These are phyloP conservation scores for Calcarius lapponicus DNA, from an alignment of 2,797 vertebrate species.

Conservation along the genomic window DNA sequence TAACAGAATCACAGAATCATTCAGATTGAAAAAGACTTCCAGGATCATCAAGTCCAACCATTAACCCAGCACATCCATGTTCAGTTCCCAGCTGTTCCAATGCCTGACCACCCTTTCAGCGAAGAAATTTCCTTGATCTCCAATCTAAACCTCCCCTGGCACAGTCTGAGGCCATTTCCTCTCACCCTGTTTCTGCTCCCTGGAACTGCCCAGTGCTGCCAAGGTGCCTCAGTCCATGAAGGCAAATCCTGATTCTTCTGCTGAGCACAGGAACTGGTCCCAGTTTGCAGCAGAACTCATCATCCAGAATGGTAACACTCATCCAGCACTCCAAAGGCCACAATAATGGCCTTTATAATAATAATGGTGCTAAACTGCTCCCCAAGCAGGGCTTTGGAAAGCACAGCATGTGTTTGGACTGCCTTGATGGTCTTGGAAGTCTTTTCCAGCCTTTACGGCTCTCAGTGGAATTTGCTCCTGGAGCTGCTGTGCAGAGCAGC, in stretches of 20 bases:
- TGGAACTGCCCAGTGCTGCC: not conserved
- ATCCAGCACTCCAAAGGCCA: not conserved
- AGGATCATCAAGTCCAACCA: not conserved
- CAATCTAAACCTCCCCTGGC: not conserved
- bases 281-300: not conserved
- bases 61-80: not conserved
- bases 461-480: not conserved
- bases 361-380: not conserved
- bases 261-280: not conserved
- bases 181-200: not conserved
- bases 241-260: not conserved
- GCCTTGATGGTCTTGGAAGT: not conserved
- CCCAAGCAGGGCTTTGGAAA: not conserved
- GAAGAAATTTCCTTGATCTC: not conserved
- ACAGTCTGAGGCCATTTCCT: not conserved
- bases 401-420: rapidly evolving
- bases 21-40: not conserved
- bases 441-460: not conserved
- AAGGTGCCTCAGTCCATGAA: too few species aligned
- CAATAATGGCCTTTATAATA: not conserved
- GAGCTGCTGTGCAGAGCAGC: not conserved
- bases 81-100: not conserved
- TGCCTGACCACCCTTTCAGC: not conserved
- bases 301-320: not conserved
- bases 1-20: not conserved